phyloP scores from a whole-genome alignment of 2,888 invertebrate genomes.

The Caenorhabditis sp. region DNA sequence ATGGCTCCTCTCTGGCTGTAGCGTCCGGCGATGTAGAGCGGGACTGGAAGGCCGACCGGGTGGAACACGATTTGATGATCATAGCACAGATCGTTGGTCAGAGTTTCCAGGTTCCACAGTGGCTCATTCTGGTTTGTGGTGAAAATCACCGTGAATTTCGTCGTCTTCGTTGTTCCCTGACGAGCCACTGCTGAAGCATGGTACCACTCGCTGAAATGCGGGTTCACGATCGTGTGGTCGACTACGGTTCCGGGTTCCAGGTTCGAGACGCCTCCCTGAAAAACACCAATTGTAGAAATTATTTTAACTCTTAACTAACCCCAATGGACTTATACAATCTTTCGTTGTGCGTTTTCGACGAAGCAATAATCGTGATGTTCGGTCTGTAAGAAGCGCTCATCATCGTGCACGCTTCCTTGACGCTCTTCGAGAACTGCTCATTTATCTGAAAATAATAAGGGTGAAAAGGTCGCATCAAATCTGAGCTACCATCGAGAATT shows the following conservation, averaged over 20 bases:
- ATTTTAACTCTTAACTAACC: not conserved
- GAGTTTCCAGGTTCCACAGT: slow-evolving; percentile 4
- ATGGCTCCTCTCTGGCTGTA: slow-evolving; percentile 54
- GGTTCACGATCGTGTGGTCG: slow-evolving; percentile 50
- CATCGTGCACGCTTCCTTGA: slow-evolving; percentile 12
- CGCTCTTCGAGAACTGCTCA: slow-evolving; percentile 5
- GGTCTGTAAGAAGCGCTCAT: slow-evolving; percentile 3
- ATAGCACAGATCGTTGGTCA: slow-evolving; percentile 55
- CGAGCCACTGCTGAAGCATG: slow-evolving; percentile 55
- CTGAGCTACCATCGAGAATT: slow-evolving; percentile 13
- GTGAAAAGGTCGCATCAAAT: not conserved
- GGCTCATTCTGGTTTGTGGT: not conserved
- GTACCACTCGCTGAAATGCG: slow-evolving; percentile 55
- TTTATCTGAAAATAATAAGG: slow-evolving; percentile 25
- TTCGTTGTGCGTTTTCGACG: slow-evolving; percentile 43
- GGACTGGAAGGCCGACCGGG: slow-evolving; percentile 52
- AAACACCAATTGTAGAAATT: not conserved
- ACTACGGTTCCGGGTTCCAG: slow-evolving; percentile 57
- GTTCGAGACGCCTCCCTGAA: slow-evolving; percentile 33
- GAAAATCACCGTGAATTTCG: slow-evolving; percentile 53
- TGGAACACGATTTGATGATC: slow-evolving; percentile 57
- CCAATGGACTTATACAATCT: slow-evolving; percentile 31
- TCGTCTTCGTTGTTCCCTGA: slow-evolving; percentile 59
- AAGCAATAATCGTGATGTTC: slow-evolving; percentile 40
- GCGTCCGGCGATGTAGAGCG: slow-evolving; percentile 55